These are phyloP conservation scores for Eurypyga helias DNA, from an alignment of 2,113 vertebrate species.

Conservation along the genomic window DNA sequence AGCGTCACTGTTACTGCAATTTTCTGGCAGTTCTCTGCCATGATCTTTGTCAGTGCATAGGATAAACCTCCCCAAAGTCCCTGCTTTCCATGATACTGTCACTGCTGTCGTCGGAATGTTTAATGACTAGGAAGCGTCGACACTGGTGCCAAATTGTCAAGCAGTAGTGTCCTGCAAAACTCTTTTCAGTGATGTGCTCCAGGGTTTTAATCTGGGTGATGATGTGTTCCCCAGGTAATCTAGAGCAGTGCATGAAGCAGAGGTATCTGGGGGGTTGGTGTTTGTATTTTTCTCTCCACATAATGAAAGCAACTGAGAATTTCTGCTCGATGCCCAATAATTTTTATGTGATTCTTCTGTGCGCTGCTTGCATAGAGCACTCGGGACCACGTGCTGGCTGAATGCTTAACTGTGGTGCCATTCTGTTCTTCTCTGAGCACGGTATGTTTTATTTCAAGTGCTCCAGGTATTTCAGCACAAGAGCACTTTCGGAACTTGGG, in stretches of 20 bases:
- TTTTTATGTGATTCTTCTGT: background rate
- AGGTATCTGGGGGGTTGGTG: rapidly evolving
- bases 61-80: background rate
- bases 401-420: rapidly evolving
- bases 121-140: background rate
- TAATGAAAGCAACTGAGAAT: background rate
- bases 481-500: background rate
- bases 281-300: background rate
- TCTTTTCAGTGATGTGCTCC: background rate
- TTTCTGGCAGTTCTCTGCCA: background rate
- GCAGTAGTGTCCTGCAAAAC: background rate
- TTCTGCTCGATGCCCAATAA: rapidly evolving
- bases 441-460: background rate
- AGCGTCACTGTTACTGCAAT: rapidly evolving
- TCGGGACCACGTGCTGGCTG: rapidly evolving
- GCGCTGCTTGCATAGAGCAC: rapidly evolving
- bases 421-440: background rate
- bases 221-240: background rate
- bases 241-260: background rate
- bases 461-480: background rate
- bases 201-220: background rate
- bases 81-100: background rate
- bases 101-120: background rate
- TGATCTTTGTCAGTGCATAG: rapidly evolving
- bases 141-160: background rate